phyloP scores from a whole-genome alignment of 1,140 invertebrate species.

The Holotrichia oblita region DNA sequence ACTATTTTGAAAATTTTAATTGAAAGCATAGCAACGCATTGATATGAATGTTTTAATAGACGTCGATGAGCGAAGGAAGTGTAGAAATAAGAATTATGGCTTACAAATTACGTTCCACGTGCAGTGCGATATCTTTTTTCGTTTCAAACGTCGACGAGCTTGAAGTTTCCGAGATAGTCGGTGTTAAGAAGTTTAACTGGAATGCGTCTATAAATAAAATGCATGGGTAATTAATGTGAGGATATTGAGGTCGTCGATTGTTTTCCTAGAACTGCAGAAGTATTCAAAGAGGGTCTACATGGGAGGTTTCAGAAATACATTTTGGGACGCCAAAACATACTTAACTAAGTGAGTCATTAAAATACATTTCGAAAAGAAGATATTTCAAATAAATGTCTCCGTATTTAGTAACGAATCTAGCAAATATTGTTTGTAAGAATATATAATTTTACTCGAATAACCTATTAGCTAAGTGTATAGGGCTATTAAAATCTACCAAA shows the following conservation, averaged over 20 bases:
- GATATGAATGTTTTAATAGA: not conserved
- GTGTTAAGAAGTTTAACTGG: constrained; percentile 21
- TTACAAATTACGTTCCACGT: not conserved
- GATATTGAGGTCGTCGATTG: constrained; percentile 19
- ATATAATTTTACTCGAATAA: no score
- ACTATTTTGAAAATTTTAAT: not conserved
- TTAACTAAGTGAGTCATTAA: not conserved
- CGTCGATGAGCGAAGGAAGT: not conserved
- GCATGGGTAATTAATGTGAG: constrained; percentile 13
- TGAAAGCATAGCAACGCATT: not conserved
- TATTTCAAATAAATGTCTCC: no score
- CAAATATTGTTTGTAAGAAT: no score
- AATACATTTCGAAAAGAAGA: no score
- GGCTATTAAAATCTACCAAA: no score
- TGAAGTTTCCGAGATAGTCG: not conserved
- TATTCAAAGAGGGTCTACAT: not conserved
- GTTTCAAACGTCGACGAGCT: constrained; percentile 10
- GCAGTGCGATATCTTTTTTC: not conserved
- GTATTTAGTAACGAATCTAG: no score
- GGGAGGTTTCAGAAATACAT: not conserved
- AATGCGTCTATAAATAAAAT: constrained; percentile 30
- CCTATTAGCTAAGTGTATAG: no score
- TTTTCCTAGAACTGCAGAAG: constrained; percentile 17
- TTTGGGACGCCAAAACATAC: not conserved
- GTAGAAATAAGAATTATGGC: not conserved